These are phyloP conservation scores for Hybognathus amarus DNA, from an alignment of 2,797 vertebrate genomes.

Conservation along the genomic window DNA sequence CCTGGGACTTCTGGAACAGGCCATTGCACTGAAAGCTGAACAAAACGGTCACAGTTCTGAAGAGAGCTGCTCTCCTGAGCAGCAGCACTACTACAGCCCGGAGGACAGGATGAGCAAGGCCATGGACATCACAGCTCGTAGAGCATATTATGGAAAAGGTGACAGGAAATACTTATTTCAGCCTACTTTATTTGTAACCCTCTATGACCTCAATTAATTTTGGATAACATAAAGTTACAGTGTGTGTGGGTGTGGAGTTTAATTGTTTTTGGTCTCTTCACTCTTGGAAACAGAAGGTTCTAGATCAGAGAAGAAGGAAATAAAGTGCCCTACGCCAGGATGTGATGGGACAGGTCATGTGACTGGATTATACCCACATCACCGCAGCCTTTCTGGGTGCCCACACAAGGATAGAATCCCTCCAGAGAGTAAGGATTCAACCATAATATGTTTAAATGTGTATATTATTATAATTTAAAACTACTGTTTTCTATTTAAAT, in stretches of 20 bases:
- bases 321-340: constrained; percentile 96
- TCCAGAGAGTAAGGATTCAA: constrained; percentile 91
- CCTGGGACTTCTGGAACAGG: constrained; percentile 93
- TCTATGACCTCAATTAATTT: background rate
- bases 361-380: constrained; percentile 96
- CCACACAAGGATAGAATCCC: constrained; percentile 98
- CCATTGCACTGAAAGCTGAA: constrained; percentile 93
- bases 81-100: constrained; percentile 75
- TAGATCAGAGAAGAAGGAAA: constrained; percentile 91
- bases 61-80: constrained; percentile 78
- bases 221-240: background rate
- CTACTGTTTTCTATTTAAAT: background rate
- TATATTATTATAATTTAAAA: background rate
- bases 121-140: constrained; percentile 73
- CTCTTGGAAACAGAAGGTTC: constrained; percentile 63
- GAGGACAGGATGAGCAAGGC: constrained; percentile 78
- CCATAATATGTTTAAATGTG: background rate
- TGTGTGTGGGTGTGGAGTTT: background rate
- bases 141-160: constrained; percentile 89
- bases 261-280: constrained; percentile 8
- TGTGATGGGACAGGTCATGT: constrained; percentile 97
- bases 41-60: constrained; percentile 85
- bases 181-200: background rate
- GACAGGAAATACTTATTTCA: constrained; percentile 34
- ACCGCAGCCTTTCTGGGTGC: constrained; percentile 96